Evolutionary conservation across 2,888 invertebrate species (phyloP).

Genomic region (Bombylius discolor): DNA sequence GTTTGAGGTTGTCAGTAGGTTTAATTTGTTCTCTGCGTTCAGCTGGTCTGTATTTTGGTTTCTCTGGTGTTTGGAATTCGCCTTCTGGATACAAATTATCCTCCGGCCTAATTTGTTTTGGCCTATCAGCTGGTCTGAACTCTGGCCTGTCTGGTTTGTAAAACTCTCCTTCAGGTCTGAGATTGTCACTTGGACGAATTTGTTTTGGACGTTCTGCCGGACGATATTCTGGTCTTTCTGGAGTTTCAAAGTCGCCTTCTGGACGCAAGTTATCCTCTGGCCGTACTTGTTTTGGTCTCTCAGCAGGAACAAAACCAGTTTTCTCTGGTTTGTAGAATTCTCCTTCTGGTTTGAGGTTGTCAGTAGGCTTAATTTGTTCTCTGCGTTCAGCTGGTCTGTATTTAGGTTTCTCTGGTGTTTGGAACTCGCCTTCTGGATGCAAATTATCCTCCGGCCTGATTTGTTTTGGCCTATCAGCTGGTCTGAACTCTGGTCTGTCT

Average conservation of each 20-base stretch:
- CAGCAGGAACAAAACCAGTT: constrained; percentile 25
- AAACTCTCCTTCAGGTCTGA: constrained; percentile 40
- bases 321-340: constrained; percentile 34
- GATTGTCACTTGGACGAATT: constrained; percentile 37
- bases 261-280: constrained; percentile 43
- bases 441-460: constrained; percentile 39
- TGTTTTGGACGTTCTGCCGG: constrained; percentile 8
- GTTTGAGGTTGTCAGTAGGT: constrained; percentile 38
- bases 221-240: constrained; percentile 8
- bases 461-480: constrained; percentile 20
- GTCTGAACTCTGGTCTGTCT: constrained; percentile 29
- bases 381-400: constrained; percentile 39
- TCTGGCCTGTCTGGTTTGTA: constrained; percentile 36
- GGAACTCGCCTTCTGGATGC: constrained; percentile 36
- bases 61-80: constrained; percentile 34
- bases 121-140: constrained; percentile 39
- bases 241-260: constrained; percentile 33
- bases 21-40: constrained; percentile 34
- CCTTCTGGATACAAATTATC: constrained; percentile 45
- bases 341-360: constrained; percentile 36
- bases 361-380: constrained; percentile 40
- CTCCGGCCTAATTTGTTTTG: constrained; percentile 33
- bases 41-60: constrained; percentile 40
- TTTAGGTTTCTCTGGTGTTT: constrained; percentile 24
- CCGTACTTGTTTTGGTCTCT: constrained; percentile 33